Evolutionary conservation across 1,140 invertebrate species (phyloP), one percentile per base, ranked within the genome.

Genomic region (Vollenhovia emeryi): DNA sequence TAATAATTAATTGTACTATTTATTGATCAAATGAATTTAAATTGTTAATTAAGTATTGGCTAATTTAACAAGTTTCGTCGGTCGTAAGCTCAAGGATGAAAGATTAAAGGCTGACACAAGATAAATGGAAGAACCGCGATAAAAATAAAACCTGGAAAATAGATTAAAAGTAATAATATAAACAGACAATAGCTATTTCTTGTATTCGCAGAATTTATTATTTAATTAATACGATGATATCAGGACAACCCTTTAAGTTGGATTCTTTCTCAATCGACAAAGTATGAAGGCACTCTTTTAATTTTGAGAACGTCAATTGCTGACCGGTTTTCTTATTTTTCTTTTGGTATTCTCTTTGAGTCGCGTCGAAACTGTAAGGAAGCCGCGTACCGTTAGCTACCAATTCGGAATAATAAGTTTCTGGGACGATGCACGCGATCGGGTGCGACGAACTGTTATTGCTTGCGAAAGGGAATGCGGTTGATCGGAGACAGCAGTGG

Each of bases 401-500:
- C 50, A 71, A 82, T 82, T 30, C n/a, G 40, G 78, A 82, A 82
- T 82, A 82, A 73, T 82, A 82, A 82, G 52, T 73, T 82, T 82
- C 78, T 82, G 52, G 50, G 52, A 82, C 78, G 24, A 71, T 80
- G 48, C 64, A 50, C 78, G 78, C 76, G 36, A 71, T 80, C 30
- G 24, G n/a, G 66, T 45, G 43, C 76, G 40, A 64, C 73, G 55
- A 84, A 84, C 55, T 79, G 71, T 62, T 27, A 11, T 52, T 45
- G 55, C 33, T 78, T 74, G 48, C 73, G 45, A 84, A 78, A 84
- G 57, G 50, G 50, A 64, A 52, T 50, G 55, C 30, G 43, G 45
- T 62, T 48, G 59, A 62, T 85, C 15, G 73, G 5, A n/a, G n/a
- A 24, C 30, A 57, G 13, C 24, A 40, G 18, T 33, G n/a, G 21